Conservation (phyloP, 2,888 invertebrate genomes). For the Thalpophila matura region DNA sequence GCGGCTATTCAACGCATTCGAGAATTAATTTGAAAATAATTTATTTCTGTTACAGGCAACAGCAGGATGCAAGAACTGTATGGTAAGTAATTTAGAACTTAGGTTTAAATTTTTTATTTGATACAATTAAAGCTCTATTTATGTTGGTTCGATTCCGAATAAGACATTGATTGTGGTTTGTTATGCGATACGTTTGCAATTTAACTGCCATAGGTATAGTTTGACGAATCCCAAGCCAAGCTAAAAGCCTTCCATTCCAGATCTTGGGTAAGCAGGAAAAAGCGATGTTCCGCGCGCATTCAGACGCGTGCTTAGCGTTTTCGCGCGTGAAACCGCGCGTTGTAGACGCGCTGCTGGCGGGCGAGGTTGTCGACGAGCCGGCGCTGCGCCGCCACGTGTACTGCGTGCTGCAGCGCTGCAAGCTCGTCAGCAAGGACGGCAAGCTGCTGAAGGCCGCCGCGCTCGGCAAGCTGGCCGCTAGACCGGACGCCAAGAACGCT, state of each 20-base stretch:
- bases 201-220: too few relatives aligned
- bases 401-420: conserved; percentile 85
- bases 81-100: conserved; percentile 73
- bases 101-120: too few relatives aligned
- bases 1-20: not conserved
- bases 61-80: conserved; percentile 82
- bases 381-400: conserved; percentile 80
- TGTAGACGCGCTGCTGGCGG: conserved; percentile 75
- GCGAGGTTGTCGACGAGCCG: conserved; percentile 71
- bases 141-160: too few relatives aligned
- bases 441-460: conserved; percentile 82
- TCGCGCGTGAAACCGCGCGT: conserved; percentile 71
- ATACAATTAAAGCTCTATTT: too few relatives aligned
- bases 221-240: too few relatives aligned
- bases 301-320: conserved; percentile 76
- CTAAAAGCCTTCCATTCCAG: too few relatives aligned
- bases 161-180: too few relatives aligned
- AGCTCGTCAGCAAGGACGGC: conserved; percentile 85
- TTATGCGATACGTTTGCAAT: too few relatives aligned
- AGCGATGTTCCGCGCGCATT: conserved; percentile 86
- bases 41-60: conserved; percentile 74
- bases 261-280: conserved; percentile 81
- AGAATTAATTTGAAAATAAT: too few relatives aligned
- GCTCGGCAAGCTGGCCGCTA: conserved; percentile 73
- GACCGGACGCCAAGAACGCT: conserved; percentile 74